Evolutionary conservation across 1,140 invertebrate genomes (phyloP).

Genomic region (Calliopsis andreniformis): DNA sequence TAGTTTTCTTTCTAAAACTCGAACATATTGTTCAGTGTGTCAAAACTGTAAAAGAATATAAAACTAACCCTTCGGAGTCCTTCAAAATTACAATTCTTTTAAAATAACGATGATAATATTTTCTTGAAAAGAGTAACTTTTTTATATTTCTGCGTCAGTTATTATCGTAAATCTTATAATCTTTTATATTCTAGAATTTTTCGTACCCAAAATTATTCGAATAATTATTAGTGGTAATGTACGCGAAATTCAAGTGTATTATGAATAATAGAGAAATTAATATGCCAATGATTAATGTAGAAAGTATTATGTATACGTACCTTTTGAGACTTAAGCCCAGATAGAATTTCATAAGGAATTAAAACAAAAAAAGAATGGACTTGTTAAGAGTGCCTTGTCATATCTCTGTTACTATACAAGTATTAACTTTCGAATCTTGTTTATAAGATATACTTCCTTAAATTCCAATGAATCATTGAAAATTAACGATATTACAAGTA

Average conservation of each 20-base stretch:
- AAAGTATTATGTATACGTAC: conserved; percentile 24
- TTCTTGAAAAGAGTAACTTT: too few species aligned
- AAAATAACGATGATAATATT: too few species aligned
- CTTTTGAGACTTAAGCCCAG: conserved; percentile 2
- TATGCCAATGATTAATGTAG: neutral
- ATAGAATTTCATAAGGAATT: neutral
- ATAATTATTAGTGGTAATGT: conserved; percentile 1
- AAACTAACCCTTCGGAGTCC: too few species aligned
- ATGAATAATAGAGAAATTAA: neutral
- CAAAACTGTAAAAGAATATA: too few species aligned
- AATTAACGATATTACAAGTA: conserved; percentile 21
- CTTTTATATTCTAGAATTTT: too few species aligned
- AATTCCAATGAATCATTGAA: conserved; percentile 27
- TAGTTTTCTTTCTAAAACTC: too few species aligned
- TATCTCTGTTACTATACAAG: conserved; percentile 34
- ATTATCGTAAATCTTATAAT: too few species aligned
- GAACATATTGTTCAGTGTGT: too few species aligned
- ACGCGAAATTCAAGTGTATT: neutral
- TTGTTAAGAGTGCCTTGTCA: conserved; percentile 51
- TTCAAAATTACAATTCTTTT: too few species aligned
- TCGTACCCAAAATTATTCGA: too few species aligned
- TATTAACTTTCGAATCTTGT: conserved; percentile 37
- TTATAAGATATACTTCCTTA: conserved; percentile 25
- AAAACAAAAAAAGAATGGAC: conserved; percentile 15
- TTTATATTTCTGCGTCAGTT: too few species aligned